These are phyloP conservation scores for Phragmatobia fuliginosa DNA, from an alignment of 2,888 invertebrate species.

Conservation along the genomic window DNA sequence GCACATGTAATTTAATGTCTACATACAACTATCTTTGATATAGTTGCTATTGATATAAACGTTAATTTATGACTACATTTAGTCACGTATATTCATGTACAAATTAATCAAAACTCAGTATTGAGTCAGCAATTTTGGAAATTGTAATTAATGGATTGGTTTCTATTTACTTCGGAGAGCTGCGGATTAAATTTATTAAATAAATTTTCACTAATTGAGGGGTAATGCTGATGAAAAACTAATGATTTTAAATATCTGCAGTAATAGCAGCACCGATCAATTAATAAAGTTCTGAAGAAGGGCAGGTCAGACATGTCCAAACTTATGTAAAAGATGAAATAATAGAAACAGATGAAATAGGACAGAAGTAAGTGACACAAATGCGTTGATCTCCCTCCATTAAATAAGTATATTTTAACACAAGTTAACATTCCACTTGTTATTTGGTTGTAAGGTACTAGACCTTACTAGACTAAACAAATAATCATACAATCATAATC, in stretches of 20 bases:
- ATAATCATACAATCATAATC: neutral
- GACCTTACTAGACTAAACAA: neutral
- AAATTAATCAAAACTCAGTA: neutral
- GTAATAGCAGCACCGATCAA: neutral
- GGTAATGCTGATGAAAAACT: neutral
- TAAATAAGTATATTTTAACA: neutral
- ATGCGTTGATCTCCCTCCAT: too few relatives aligned
- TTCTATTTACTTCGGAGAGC: neutral
- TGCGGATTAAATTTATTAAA: neutral
- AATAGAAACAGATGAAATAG: neutral
- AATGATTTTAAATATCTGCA: neutral
- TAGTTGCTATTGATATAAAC: neutral
- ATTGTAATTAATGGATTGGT: neutral
- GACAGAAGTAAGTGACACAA: neutral
- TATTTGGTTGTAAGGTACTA: neutral
- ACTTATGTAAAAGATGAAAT: neutral
- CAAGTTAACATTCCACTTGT: neutral
- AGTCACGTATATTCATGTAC: conserved; percentile 6
- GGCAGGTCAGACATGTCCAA: neutral
- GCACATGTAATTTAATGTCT: conserved; percentile 1
- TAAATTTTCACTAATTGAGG: neutral
- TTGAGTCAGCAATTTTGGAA: neutral
- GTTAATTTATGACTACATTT: conserved; percentile 1
- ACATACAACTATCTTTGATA: conserved; percentile 8
- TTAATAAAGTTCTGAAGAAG: neutral